These are phyloP conservation scores for Andrena marginata DNA, from an alignment of 2,888 invertebrate genomes.

Conservation along the genomic window DNA sequence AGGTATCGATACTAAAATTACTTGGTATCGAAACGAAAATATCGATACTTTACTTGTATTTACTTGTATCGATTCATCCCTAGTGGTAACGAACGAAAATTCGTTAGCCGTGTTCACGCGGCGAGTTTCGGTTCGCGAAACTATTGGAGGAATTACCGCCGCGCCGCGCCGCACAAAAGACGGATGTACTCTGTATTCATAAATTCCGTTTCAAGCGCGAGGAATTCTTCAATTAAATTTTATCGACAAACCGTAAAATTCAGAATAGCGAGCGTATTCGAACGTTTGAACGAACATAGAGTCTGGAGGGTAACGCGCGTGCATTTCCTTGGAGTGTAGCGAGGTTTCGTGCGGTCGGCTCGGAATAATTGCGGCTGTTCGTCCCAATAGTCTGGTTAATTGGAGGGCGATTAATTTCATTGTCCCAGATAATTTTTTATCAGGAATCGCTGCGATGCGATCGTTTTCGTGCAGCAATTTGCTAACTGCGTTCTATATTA, in stretches of 20 bases:
- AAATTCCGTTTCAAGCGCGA: constrained; percentile 27
- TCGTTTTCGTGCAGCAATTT: neutral
- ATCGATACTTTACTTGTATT: no score
- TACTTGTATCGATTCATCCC: no score
- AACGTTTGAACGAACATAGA: constrained; percentile 2
- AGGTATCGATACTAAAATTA: no score
- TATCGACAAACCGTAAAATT: constrained; percentile 55
- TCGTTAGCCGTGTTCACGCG: neutral
- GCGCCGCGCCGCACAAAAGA: constrained; percentile 4
- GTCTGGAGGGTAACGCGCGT: neutral
- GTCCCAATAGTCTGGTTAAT: neutral
- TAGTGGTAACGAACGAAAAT: neutral
- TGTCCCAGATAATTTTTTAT: neutral
- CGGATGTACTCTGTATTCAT: constrained; percentile 27
- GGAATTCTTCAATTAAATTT: constrained; percentile 55
- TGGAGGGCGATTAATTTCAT: neutral
- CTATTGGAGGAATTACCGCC: neutral
- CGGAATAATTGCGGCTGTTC: neutral
- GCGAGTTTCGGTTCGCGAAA: neutral
- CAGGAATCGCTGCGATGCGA: neutral
- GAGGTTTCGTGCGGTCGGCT: neutral
- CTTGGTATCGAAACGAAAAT: no score
- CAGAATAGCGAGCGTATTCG: constrained; percentile 15
- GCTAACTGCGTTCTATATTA: neutral
- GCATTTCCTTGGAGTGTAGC: neutral